Percentiles rank a stretch among this genome's conserved stretches.
Evolutionary conservation across 2,888 invertebrate species (phyloP).

Genomic region (Uloborus plumipes): DNA sequence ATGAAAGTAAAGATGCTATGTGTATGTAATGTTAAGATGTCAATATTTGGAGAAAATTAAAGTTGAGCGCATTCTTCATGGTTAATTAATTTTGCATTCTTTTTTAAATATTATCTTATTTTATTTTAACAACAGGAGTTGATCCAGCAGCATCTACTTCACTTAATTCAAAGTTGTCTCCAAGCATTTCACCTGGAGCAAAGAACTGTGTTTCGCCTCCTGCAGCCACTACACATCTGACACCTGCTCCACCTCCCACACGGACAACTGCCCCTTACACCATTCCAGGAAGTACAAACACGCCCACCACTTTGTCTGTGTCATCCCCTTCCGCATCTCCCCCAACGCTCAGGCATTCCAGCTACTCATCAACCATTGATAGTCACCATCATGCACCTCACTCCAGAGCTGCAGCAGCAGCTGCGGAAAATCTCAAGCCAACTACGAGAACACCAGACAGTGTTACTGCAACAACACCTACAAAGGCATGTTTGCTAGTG

Average conservation of each 20-base stretch:
- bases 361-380: constrained; percentile 70
- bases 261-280: constrained; percentile 66
- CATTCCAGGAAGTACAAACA: constrained; percentile 64
- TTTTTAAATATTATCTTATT: background rate
- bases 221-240: constrained; percentile 72
- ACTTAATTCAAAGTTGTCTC: constrained; percentile 27
- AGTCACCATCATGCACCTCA: constrained; percentile 33
- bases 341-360: constrained; percentile 61
- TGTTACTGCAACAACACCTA: constrained; percentile 45
- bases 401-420: constrained; percentile 34
- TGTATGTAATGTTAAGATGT: no score
- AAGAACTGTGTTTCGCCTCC: constrained; percentile 43
- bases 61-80: no score
- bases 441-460: constrained; percentile 42
- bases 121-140: constrained; percentile 22
- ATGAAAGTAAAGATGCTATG: no score
- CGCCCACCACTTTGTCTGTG: constrained; percentile 65
- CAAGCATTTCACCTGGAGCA: constrained; percentile 20
- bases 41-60: no score
- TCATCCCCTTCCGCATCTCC: constrained; percentile 44
- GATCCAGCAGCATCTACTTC: background rate
- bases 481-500: constrained; percentile 39
- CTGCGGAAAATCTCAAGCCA: constrained; percentile 41
- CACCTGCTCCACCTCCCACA: constrained; percentile 86
- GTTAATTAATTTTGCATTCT: no score